Evolutionary conservation across 1,140 invertebrate genomes (phyloP).

Genomic region (Brachionus angularis): DNA sequence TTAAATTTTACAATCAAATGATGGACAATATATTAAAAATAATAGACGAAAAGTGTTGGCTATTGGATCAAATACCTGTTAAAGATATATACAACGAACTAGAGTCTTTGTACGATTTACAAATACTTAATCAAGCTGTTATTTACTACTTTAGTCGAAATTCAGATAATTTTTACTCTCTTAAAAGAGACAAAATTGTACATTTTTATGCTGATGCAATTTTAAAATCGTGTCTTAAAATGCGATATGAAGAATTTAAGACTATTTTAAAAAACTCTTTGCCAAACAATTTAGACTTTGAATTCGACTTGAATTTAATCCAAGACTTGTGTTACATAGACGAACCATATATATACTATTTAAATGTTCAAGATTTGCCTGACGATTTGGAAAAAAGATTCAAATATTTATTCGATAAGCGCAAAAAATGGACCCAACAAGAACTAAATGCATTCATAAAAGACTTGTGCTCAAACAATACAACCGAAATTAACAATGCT

Average conservation of each 20-base stretch:
- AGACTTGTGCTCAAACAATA: conserved; percentile 40
- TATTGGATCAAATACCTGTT: conserved; percentile 24
- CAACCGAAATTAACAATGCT: conserved; percentile 8
- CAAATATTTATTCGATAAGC: conserved; percentile 34
- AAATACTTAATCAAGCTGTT: conserved; percentile 23
- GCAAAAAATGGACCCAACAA: conserved; percentile 17
- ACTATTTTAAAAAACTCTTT: conserved; percentile 22
- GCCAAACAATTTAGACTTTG: neutral
- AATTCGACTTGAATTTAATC: conserved; percentile 1
- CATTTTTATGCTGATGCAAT: conserved; percentile 41
- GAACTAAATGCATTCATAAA: conserved; percentile 10
- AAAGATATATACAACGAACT: conserved; percentile 21
- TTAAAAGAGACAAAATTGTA: conserved; percentile 10
- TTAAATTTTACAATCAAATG: conserved; percentile 21
- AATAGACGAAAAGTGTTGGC: conserved; percentile 39
- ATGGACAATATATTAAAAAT: conserved; percentile 22
- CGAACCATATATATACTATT: conserved; percentile 22
- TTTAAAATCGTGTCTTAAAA: neutral
- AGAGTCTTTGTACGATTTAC: conserved; percentile 17
- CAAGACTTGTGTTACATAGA: conserved; percentile 33
- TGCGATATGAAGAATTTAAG: conserved; percentile 25
- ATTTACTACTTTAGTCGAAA: conserved; percentile 18
- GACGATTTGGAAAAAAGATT: conserved; percentile 33
- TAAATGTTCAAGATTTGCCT: conserved; percentile 32
- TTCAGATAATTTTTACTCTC: conserved; percentile 16